Conservation (phyloP, 2,797 vertebrate genomes). For the Dipus sagitta region DNA sequence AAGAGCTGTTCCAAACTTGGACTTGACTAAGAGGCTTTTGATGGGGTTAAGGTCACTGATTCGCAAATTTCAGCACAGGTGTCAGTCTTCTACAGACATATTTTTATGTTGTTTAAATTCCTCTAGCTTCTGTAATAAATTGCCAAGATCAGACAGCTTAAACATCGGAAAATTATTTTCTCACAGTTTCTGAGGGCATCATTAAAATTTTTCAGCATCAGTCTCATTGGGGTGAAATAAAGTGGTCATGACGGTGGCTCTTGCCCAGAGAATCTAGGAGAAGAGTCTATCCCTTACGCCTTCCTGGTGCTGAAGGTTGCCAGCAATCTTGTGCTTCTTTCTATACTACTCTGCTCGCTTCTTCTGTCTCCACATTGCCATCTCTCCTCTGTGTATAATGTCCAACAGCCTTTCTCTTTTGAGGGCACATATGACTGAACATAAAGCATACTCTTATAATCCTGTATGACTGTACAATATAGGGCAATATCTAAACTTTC, state of each 20-base stretch:
- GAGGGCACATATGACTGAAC: background rate
- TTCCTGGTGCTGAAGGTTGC: background rate
- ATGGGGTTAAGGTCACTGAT: background rate
- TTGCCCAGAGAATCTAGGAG: background rate
- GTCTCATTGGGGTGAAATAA: background rate
- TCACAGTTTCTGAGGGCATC: background rate
- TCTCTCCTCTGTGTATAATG: background rate
- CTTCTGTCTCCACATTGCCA: background rate
- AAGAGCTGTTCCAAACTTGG: accelerated
- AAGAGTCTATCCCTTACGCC: background rate
- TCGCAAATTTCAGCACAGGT: background rate
- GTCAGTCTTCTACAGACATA: background rate
- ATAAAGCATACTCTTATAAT: background rate
- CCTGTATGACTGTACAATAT: background rate
- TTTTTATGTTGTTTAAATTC: background rate
- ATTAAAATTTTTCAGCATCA: background rate
- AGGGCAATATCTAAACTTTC: background rate
- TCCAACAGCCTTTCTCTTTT: background rate
- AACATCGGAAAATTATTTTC: background rate
- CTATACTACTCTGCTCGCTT: no score
- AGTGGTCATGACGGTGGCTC: background rate
- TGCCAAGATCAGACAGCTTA: background rate
- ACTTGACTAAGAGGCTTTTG: background rate
- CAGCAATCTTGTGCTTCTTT: background rate
- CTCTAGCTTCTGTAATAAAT: background rate